Evolutionary conservation across 2,888 invertebrate genomes (phyloP).

Genomic region (Chymomyza amoena): DNA sequence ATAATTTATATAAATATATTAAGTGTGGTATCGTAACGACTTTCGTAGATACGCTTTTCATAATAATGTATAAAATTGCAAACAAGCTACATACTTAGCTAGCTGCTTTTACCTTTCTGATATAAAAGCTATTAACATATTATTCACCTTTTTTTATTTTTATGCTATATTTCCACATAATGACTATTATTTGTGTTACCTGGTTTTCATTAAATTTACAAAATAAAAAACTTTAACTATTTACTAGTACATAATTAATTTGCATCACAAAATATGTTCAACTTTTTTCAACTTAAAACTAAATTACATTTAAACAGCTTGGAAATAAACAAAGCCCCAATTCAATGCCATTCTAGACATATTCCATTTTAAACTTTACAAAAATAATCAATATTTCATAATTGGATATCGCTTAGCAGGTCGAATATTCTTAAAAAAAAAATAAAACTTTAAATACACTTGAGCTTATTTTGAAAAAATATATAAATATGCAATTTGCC

Average conservation of each 20-base stretch:
- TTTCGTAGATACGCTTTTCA: too few species aligned
- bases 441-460: not conserved
- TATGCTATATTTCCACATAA: not conserved
- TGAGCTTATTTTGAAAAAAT: not conserved
- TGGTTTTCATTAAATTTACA: not conserved
- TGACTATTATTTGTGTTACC: not conserved
- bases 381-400: not conserved
- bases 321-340: not conserved
- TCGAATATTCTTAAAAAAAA: slow-evolving; percentile 4
- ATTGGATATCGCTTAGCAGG: slow-evolving; percentile 29
- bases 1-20: too few species aligned
- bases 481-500: not conserved
- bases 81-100: too few species aligned
- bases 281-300: not conserved
- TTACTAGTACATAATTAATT: not conserved
- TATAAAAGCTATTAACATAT: too few species aligned
- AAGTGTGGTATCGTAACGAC: too few species aligned
- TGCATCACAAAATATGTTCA: not conserved
- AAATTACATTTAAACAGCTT: not conserved
- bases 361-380: not conserved
- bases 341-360: not conserved
- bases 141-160: not conserved
- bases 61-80: too few species aligned
- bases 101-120: too few species aligned
- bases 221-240: not conserved